Percentiles rank a stretch among this genome's conserved stretches.
Conservation (phyloP, 2,797 vertebrate species). For the Pampus argenteus region DNA sequence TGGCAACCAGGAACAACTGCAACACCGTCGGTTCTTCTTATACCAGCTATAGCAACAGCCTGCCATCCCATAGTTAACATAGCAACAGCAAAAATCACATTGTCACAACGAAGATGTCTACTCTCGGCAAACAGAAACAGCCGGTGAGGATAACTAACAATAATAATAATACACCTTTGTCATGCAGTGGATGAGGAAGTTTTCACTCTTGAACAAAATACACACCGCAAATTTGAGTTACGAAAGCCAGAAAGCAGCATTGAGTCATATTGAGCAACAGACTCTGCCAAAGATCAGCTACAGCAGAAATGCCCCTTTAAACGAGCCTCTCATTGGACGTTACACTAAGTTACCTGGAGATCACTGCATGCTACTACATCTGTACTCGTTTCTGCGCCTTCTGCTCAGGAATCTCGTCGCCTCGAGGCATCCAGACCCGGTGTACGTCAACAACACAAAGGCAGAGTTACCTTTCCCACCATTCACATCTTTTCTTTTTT, state of each 20-base stretch:
- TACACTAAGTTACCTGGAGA: not conserved
- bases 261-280: too few relatives aligned
- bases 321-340: not conserved
- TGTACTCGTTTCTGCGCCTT: not conserved
- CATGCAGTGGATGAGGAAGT: not conserved
- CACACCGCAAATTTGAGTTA: not conserved
- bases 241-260: too few relatives aligned
- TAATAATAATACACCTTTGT: not conserved
- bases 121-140: not conserved
- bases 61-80: not conserved
- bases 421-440: slow-evolving; percentile 23
- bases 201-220: not conserved
- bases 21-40: not conserved
- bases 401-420: not conserved
- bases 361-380: not conserved
- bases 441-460: not conserved
- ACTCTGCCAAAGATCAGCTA: not conserved
- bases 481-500: slow-evolving; percentile 48
- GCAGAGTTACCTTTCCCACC: slow-evolving; percentile 23
- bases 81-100: not conserved
- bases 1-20: not conserved
- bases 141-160: not conserved
- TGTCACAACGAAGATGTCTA: not conserved
- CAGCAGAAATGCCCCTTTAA: not conserved
- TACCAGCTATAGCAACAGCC: not conserved